Evolutionary conservation across 2,113 vertebrate species (phyloP).

Genomic region (Chloropsis hardwickii): DNA sequence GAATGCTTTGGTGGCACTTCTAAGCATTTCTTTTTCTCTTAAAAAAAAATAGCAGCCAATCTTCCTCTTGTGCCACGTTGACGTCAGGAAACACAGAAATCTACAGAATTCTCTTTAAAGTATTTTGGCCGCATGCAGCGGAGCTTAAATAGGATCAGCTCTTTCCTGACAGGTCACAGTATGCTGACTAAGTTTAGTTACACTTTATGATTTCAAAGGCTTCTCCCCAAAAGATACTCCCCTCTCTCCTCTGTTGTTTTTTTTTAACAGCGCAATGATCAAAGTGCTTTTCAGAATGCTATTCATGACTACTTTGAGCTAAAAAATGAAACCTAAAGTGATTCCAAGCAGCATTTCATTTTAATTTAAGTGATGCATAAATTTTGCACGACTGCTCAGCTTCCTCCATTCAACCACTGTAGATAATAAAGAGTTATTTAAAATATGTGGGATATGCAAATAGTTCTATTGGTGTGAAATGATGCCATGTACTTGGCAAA

Average conservation of each 20-base stretch:
- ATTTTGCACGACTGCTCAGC: neutral
- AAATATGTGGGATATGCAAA: neutral
- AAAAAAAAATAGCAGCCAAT: neutral
- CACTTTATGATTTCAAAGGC: constrained; percentile 63
- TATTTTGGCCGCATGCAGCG: neutral
- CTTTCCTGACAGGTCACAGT: constrained; percentile 48
- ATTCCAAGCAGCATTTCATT: neutral
- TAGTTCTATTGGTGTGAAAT: neutral
- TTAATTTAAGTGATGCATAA: neutral
- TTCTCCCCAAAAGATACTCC: constrained; percentile 22
- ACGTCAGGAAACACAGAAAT: constrained; percentile 43
- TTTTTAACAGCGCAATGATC: neutral
- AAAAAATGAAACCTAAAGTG: neutral
- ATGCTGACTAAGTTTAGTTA: constrained; percentile 51
- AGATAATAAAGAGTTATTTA: neutral
- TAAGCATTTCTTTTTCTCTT: neutral
- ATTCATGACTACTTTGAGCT: neutral
- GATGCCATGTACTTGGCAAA: neutral
- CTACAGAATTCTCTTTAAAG: constrained; percentile 45
- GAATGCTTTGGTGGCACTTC: neutral
- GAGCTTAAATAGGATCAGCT: constrained; percentile 56
- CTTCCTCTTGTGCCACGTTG: neutral
- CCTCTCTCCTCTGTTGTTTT: neutral
- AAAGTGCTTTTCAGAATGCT: constrained; percentile 44
- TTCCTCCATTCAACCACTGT: neutral